These are phyloP conservation scores for Hestina assimilis DNA, from an alignment of 1,140 invertebrate genomes.

Conservation along the genomic window DNA sequence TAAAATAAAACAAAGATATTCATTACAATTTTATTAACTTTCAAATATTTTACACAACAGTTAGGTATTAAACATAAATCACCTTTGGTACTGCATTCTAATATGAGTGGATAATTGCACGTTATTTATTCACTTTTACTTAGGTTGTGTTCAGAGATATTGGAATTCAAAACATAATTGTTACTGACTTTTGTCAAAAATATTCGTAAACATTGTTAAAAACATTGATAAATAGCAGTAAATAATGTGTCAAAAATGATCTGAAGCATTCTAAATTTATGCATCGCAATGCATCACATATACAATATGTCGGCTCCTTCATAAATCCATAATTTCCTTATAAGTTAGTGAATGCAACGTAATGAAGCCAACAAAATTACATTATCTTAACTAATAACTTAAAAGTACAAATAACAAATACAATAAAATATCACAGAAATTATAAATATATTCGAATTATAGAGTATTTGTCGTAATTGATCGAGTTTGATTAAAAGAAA, in stretches of 20 bases:
- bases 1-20: constrained; percentile 12
- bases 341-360: too few species aligned
- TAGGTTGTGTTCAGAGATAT: constrained; percentile 70
- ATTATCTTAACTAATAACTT: not conserved
- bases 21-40: constrained; percentile 68
- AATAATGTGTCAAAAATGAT: not conserved
- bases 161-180: constrained; percentile 47
- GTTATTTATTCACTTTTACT: constrained; percentile 62
- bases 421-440: constrained; percentile 1
- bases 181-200: not conserved
- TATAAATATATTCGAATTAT: not conserved
- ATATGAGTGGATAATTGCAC: constrained; percentile 67
- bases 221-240: not conserved
- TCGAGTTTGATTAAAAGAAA: not conserved
- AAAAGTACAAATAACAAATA: not conserved
- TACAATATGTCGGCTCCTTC: not conserved
- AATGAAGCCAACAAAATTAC: not conserved
- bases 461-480: not conserved
- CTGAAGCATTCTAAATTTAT: too few species aligned
- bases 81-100: constrained; percentile 66
- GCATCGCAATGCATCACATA: too few species aligned
- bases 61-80: constrained; percentile 64
- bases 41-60: constrained; percentile 73
- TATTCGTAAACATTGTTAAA: not conserved
- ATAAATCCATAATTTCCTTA: not conserved